Evolutionary conservation across 1,140 invertebrate species (phyloP).

Genomic region (Augochlora pura): DNA sequence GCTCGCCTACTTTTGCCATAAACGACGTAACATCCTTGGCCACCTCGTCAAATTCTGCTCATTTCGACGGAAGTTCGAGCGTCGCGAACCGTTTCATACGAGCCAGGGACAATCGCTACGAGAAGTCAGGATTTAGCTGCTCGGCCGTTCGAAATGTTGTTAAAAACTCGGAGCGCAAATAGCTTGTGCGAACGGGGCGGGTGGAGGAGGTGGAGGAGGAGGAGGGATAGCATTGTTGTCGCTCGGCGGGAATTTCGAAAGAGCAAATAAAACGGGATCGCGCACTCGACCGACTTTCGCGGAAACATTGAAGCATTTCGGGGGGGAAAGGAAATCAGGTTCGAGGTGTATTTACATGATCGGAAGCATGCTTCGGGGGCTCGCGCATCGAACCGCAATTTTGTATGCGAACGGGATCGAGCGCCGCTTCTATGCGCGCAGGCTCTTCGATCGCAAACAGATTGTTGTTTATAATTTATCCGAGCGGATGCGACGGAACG

Average conservation of each 20-base stretch:
- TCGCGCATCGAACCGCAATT: slow-evolving; percentile 38
- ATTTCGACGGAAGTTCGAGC: background rate
- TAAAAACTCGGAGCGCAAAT: slow-evolving; percentile 28
- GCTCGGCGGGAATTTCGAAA: slow-evolving; percentile 27
- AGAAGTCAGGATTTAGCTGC: too few relatives aligned
- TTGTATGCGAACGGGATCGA: slow-evolving; percentile 20
- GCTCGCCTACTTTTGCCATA: too few relatives aligned
- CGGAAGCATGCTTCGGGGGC: slow-evolving; percentile 24
- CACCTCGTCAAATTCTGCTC: too few relatives aligned
- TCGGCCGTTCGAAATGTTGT: slow-evolving; percentile 18
- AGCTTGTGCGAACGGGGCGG: background rate
- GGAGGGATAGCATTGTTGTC: slow-evolving; percentile 20
- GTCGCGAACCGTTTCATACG: background rate
- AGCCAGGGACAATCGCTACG: background rate
- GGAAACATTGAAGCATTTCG: slow-evolving; percentile 36
- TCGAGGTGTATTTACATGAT: slow-evolving; percentile 46
- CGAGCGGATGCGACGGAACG: too few relatives aligned
- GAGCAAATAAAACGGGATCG: slow-evolving; percentile 45
- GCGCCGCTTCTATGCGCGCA: slow-evolving; percentile 1
- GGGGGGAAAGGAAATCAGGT: slow-evolving; percentile 39
- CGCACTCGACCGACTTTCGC: slow-evolving; percentile 41
- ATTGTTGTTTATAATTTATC: background rate
- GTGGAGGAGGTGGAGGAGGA: too few relatives aligned
- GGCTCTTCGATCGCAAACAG: background rate
- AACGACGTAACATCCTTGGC: too few relatives aligned